Percentiles rank a stretch among this genome's conserved stretches.
phyloP scores from a whole-genome alignment of 2,113 vertebrate species.

The Acrocephalus kingi region DNA sequence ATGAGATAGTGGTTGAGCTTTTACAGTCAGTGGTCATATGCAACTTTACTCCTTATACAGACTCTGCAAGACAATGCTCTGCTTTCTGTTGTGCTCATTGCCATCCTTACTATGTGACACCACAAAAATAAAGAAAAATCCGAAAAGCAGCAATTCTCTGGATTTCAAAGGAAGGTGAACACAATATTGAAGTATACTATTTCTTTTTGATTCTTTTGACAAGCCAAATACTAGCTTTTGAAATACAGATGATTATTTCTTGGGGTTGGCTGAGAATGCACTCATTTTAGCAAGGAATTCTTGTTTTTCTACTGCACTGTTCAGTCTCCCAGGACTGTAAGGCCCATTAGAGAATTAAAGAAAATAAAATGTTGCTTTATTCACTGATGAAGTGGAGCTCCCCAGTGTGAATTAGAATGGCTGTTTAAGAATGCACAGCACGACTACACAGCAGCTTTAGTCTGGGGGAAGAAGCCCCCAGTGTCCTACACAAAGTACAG shows the following conservation, averaged over 20 bases:
- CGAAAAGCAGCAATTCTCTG: not conserved
- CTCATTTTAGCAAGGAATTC: not conserved
- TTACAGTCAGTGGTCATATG: not conserved
- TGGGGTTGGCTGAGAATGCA: not conserved
- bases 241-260: not conserved
- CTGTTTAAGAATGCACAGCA: not conserved
- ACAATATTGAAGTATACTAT: not conserved
- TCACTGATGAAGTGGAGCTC: conserved; percentile 11
- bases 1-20: not conserved
- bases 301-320: not conserved
- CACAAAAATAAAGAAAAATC: not conserved
- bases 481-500: not conserved
- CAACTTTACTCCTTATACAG: not conserved
- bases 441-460: not conserved
- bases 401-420: not conserved
- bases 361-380: conserved; percentile 16
- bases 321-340: not conserved
- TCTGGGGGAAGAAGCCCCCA: not conserved
- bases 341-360: conserved; percentile 27
- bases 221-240: not conserved
- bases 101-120: not conserved
- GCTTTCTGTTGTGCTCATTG: not conserved
- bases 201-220: not conserved
- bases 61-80: not conserved
- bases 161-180: not conserved